These are phyloP conservation scores for Melanostigma gelatinosum DNA, from an alignment of 2,113 vertebrate species.

Conservation along the genomic window DNA sequence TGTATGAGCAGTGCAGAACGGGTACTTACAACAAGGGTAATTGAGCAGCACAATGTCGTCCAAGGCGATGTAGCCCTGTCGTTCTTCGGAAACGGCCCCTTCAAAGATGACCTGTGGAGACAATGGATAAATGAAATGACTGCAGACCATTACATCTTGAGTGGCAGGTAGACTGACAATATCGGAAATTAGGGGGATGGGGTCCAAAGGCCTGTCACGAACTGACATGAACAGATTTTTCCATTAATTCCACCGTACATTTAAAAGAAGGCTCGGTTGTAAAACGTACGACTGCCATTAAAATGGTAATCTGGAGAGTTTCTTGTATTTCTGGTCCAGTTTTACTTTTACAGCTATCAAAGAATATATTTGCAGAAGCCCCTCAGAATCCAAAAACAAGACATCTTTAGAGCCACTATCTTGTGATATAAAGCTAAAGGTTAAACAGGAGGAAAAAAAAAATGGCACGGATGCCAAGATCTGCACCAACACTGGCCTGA, in stretches of 20 bases:
- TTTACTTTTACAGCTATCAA: neutral
- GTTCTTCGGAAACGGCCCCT: conserved; percentile 89
- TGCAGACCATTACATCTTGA: conserved; percentile 27
- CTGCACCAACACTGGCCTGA: neutral
- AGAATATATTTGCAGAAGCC: conserved; percentile 15
- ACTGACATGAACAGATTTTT: neutral
- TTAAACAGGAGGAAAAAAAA: neutral
- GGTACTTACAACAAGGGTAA: conserved; percentile 95
- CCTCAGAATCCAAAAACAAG: conserved; percentile 12
- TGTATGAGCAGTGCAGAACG: conserved; percentile 1
- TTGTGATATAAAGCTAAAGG: conserved; percentile 12
- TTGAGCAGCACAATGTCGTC: conserved; percentile 95
- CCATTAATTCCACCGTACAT: neutral
- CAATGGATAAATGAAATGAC: conserved; percentile 43
- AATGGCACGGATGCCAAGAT: neutral
- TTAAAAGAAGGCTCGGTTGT: neutral
- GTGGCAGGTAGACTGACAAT: conserved; percentile 9
- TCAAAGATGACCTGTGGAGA: conserved; percentile 92
- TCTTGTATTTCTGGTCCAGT: neutral
- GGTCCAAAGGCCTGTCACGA: neutral
- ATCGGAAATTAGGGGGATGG: conserved; percentile 8
- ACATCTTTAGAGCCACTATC: conserved; percentile 1
- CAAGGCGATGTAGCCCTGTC: conserved; percentile 91
- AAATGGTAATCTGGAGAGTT: neutral
- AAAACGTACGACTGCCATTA: neutral